Evolutionary conservation across 2,113 vertebrate genomes (phyloP).

Genomic region (Bombycilla garrulus): DNA sequence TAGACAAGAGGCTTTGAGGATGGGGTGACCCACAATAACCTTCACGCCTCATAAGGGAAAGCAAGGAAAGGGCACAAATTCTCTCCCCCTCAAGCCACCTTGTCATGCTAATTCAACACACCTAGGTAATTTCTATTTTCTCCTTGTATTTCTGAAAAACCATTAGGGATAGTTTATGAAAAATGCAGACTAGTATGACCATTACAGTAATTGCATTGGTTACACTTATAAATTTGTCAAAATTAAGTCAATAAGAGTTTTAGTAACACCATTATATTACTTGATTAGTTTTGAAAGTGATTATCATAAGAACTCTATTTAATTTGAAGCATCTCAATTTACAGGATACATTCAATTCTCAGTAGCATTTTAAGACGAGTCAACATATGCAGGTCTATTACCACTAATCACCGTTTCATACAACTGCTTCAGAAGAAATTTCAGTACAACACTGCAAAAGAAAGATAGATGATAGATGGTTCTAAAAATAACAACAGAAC

Average conservation of each 20-base stretch:
- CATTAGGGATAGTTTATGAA: conserved; percentile 26
- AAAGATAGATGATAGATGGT: background rate
- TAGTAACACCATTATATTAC: conserved; percentile 59
- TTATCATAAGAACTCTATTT: conserved; percentile 70
- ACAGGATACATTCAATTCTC: conserved; percentile 73
- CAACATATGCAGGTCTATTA: conserved; percentile 75
- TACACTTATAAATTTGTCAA: conserved; percentile 74
- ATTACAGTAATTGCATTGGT: conserved; percentile 58
- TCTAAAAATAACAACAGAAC: conserved; percentile 37
- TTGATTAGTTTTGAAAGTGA: conserved; percentile 73
- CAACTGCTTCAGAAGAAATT: conserved; percentile 61
- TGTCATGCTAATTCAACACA: background rate
- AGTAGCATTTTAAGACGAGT: conserved; percentile 62
- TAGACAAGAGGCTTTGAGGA: background rate
- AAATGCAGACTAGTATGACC: conserved; percentile 49
- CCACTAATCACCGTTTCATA: conserved; percentile 64
- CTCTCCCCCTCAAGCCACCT: background rate
- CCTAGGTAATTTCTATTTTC: conserved; percentile 19
- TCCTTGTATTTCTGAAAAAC: background rate
- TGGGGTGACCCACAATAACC: background rate
- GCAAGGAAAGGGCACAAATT: background rate
- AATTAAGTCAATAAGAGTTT: conserved; percentile 70
- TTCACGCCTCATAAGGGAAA: background rate
- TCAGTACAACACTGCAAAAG: conserved; percentile 27
- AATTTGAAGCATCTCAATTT: conserved; percentile 76